phyloP scores from a whole-genome alignment of 2,113 vertebrate species.

The Camelus dromedarius region DNA sequence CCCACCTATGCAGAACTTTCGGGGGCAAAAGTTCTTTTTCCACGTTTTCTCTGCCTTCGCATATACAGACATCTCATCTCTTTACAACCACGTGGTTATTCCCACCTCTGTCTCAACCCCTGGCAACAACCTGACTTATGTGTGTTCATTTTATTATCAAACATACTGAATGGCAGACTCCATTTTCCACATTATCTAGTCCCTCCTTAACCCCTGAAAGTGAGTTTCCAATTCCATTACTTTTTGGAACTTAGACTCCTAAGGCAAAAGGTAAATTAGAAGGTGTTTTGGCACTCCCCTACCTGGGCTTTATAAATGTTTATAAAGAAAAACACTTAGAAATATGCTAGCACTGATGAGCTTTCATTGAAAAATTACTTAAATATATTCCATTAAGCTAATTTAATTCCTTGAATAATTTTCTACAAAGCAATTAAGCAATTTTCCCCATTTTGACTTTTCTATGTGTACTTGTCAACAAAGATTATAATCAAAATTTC shows the following conservation, averaged over 20 bases:
- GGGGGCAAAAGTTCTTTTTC: neutral
- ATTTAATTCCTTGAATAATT: neutral
- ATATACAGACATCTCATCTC: neutral
- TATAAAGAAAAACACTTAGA: slow-evolving; percentile 38
- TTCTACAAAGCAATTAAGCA: neutral
- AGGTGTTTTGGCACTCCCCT: neutral
- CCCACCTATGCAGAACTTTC: neutral
- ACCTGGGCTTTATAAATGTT: neutral
- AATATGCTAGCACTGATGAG: neutral
- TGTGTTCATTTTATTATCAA: slow-evolving; percentile 14
- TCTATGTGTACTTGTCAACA: neutral
- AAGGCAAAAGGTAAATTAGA: neutral
- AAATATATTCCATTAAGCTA: neutral
- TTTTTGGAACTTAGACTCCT: slow-evolving; percentile 14
- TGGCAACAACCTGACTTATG: neutral
- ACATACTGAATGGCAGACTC: neutral
- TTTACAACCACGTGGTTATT: neutral
- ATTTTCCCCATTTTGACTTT: neutral
- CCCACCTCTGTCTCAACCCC: neutral
- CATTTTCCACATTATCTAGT: neutral
- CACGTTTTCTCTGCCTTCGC: neutral
- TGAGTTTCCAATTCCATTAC: neutral
- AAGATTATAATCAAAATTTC: slow-evolving; percentile 32
- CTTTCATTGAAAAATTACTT: neutral
- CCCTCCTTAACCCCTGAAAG: neutral